phyloP scores from a whole-genome alignment of 2,888 invertebrate genomes.

The Sesia bembeciformis region DNA sequence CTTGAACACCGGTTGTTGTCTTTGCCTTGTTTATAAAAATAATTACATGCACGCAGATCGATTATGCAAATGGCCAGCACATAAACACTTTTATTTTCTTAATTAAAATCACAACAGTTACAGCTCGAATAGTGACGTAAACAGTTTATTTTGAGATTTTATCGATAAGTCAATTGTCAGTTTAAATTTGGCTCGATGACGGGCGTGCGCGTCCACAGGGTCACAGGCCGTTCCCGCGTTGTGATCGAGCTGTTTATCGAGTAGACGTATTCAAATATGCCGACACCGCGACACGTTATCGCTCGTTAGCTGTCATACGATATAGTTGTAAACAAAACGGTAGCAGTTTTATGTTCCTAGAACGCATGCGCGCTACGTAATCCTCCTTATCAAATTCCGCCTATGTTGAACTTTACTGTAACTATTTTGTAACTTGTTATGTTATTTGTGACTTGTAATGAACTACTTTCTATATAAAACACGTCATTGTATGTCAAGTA shows the following conservation, averaged over 20 bases:
- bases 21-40: no score
- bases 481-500: no score
- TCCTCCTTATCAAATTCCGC: constrained; percentile 8
- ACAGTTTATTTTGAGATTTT: not conserved
- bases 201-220: constrained; percentile 2
- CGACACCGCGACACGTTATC: constrained; percentile 36
- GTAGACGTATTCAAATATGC: constrained; percentile 3
- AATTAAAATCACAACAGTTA: no score
- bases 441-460: no score
- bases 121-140: not conserved
- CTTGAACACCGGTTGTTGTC: no score
- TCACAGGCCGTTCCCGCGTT: constrained; percentile 5
- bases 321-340: constrained; percentile 39
- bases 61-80: no score
- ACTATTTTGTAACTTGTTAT: no score
- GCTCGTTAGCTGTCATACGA: constrained; percentile 27
- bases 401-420: not conserved
- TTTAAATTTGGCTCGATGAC: not conserved
- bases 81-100: no score
- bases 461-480: no score
- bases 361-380: constrained; percentile 26
- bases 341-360: constrained; percentile 23
- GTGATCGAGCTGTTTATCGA: constrained; percentile 5
- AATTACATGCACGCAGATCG: no score
- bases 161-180: not conserved